Conservation (phyloP, 2,888 invertebrate genomes). For the Euphydryas editha region DNA sequence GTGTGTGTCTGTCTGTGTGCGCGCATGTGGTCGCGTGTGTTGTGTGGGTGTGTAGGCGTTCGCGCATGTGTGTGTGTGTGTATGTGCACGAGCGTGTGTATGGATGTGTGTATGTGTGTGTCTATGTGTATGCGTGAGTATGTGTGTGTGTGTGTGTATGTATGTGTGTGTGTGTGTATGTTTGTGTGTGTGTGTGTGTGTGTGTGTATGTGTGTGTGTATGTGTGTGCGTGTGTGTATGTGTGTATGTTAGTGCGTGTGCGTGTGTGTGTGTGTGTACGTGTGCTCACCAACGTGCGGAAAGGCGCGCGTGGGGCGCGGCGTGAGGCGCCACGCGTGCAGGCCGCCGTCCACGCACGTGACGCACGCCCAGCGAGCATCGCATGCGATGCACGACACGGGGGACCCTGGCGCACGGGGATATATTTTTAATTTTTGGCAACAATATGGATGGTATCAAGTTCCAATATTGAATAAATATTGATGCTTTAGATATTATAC, state of each 20-base stretch:
- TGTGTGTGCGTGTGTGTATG: conserved; percentile 31
- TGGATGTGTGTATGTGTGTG: background rate
- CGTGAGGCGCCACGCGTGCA: conserved; percentile 85
- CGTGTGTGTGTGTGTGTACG: no score
- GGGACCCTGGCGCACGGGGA: conserved; percentile 72
- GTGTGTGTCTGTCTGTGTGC: background rate
- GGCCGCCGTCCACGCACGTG: conserved; percentile 87
- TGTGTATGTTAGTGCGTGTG: conserved; percentile 80
- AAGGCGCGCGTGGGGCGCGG: conserved; percentile 81
- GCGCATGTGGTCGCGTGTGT: background rate
- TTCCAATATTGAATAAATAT: background rate
- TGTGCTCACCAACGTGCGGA: conserved; percentile 75
- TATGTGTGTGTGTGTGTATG: background rate
- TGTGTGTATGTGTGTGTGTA: no score
- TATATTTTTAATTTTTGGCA: background rate
- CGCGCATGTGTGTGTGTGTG: background rate
- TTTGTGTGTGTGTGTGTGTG: no score
- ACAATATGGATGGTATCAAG: background rate
- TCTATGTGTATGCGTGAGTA: background rate
- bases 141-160: background rate
- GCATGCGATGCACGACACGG: conserved; percentile 84
- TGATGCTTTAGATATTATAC: background rate
- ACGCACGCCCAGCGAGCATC: conserved; percentile 84
- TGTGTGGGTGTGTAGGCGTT: no score
- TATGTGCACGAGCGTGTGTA: background rate